Conservation (phyloP, 2,797 vertebrate species). For the Macrochelys suwanniensis region DNA sequence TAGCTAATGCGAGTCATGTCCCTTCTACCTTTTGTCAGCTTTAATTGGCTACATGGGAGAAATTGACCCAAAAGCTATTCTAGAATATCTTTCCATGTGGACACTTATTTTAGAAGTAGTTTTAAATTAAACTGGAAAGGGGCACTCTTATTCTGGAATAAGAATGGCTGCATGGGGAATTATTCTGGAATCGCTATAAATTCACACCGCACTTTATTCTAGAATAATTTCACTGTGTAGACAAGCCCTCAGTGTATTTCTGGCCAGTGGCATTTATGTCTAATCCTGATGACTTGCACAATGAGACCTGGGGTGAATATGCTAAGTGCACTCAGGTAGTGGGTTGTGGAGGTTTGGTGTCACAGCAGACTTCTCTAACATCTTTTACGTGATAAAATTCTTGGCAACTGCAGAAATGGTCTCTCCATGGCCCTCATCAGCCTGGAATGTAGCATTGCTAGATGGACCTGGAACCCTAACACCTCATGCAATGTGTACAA, state of each 20-base stretch:
- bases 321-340: neutral
- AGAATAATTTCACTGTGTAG: too few species aligned
- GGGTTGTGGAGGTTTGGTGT: neutral
- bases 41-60: neutral
- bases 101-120: neutral
- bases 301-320: too few species aligned
- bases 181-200: neutral
- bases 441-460: too few species aligned
- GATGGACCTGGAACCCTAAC: too few species aligned
- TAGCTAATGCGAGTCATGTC: neutral
- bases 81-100: neutral
- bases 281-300: too few species aligned
- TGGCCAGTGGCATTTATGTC: neutral
- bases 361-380: neutral
- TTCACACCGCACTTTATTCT: neutral
- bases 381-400: too few species aligned
- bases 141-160: too few species aligned
- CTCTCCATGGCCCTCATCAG: too few species aligned
- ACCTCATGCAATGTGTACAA: neutral
- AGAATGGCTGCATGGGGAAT: too few species aligned
- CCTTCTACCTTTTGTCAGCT: neutral
- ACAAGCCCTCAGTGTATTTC: neutral
- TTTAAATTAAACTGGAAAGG: neutral
- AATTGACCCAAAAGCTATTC: too few species aligned
- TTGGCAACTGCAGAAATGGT: too few species aligned